phyloP scores from a whole-genome alignment of 2,888 invertebrate genomes.

The Leucophenga maculata region DNA sequence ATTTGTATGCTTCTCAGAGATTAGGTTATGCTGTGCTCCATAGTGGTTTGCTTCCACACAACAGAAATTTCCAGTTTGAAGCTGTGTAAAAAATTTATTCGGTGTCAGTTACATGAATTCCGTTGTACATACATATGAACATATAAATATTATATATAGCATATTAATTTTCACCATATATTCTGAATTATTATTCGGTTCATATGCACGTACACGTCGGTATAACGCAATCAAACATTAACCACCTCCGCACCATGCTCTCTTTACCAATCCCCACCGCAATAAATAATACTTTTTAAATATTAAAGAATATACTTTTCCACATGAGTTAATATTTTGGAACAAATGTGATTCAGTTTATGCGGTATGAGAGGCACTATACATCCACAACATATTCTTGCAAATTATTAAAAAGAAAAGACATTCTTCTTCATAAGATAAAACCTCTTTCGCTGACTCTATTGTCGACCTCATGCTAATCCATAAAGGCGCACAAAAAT shows the following conservation, averaged over 20 bases:
- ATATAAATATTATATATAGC: conserved; percentile 8
- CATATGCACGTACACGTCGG: conserved; percentile 38
- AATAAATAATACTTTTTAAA: conserved; percentile 58
- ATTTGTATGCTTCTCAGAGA: conserved; percentile 41
- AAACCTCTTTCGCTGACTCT: no score
- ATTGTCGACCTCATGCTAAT: neutral
- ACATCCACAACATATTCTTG: conserved; percentile 10
- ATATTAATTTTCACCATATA: conserved; percentile 52
- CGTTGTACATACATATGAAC: conserved; percentile 40
- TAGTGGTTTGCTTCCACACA: conserved; percentile 28
- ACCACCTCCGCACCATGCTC: neutral
- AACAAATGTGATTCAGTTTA: no score
- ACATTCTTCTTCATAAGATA: conserved; percentile 1
- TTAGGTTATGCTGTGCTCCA: conserved; percentile 40
- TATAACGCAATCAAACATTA: conserved; percentile 3
- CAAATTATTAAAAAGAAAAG: conserved; percentile 43
- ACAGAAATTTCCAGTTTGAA: neutral
- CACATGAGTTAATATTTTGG: no score
- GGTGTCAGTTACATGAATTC: conserved; percentile 38
- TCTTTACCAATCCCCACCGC: conserved; percentile 14
- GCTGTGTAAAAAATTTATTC: conserved; percentile 18
- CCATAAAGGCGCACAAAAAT: neutral
- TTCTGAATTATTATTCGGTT: conserved; percentile 53
- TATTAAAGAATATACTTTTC: conserved; percentile 40
- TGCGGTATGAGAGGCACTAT: no score